Conservation (phyloP, 2,888 invertebrate genomes). For the Hartigia nigra region DNA sequence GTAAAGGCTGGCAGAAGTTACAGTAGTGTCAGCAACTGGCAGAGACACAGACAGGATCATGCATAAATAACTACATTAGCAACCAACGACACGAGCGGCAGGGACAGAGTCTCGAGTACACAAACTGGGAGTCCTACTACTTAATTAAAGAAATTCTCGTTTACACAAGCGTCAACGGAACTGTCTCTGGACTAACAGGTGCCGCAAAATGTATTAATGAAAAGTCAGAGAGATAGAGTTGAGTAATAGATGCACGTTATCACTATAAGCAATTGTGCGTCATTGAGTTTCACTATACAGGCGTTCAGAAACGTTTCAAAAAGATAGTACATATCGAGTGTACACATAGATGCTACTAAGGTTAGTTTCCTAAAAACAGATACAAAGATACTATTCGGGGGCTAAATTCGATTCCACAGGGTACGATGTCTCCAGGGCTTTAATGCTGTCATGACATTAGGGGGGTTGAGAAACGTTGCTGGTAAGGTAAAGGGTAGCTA, state of each 20-base stretch:
- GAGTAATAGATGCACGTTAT: background rate
- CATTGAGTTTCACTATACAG: background rate
- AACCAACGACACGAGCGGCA: background rate
- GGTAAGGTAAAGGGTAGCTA: background rate
- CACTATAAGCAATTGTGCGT: background rate
- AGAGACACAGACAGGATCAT: background rate
- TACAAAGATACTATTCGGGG: slow-evolving; percentile 40
- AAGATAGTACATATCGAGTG: background rate
- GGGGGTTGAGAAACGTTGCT: background rate
- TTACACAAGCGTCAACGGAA: background rate
- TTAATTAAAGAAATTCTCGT: slow-evolving; percentile 29
- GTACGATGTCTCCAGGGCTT: slow-evolving; percentile 31
- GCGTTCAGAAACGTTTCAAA: background rate
- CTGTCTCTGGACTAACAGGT: slow-evolving; percentile 22
- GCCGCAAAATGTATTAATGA: slow-evolving; percentile 29
- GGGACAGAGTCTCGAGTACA: slow-evolving; percentile 3
- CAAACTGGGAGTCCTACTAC: slow-evolving; percentile 10
- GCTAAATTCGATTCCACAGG: slow-evolving; percentile 43
- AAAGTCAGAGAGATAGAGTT: background rate
- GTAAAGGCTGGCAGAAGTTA: background rate
- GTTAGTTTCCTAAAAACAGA: background rate
- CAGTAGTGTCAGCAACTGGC: background rate
- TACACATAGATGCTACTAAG: background rate
- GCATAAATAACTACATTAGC: slow-evolving; percentile 1
- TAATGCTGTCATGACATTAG: background rate